phyloP scores from a whole-genome alignment of 2,797 vertebrate genomes.

The Morus bassanus region DNA sequence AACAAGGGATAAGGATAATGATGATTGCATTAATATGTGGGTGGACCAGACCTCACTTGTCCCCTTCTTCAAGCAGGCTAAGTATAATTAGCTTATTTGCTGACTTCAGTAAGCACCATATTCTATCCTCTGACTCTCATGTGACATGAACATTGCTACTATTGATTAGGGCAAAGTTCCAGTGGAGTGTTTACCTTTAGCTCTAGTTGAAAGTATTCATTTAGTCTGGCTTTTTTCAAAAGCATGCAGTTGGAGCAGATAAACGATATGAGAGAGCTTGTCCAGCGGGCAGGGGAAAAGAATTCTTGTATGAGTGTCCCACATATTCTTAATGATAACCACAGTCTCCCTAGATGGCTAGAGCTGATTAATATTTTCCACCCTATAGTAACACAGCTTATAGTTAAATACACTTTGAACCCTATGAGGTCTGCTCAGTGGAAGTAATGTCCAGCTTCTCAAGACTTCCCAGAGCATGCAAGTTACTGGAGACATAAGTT shows the following conservation, averaged over 20 bases:
- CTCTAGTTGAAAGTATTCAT: constrained; percentile 60
- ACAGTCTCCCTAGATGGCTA: constrained; percentile 23
- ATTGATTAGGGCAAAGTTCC: constrained; percentile 84
- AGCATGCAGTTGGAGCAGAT: constrained; percentile 24
- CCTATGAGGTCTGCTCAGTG: not conserved
- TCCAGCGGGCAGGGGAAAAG: not conserved
- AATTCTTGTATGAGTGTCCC: constrained; percentile 17
- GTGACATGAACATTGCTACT: constrained; percentile 81
- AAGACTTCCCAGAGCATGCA: not conserved
- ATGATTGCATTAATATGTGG: constrained; percentile 30
- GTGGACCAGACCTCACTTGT: constrained; percentile 27
- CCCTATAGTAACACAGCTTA: not conserved
- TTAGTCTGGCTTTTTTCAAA: constrained; percentile 32
- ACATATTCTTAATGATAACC: constrained; percentile 11
- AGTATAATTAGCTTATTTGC: constrained; percentile 81
- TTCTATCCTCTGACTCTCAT: constrained; percentile 65
- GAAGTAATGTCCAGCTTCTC: constrained; percentile 45
- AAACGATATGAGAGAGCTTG: not conserved
- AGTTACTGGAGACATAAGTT: not conserved
- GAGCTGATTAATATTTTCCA: constrained; percentile 30
- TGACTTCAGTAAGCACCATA: constrained; percentile 64
- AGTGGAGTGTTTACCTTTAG: constrained; percentile 70
- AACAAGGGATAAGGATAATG: not conserved
- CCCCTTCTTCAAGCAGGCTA: constrained; percentile 62
- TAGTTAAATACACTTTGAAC: constrained; percentile 41